Percentiles rank a stretch among this genome's conserved stretches.
Evolutionary conservation across 2,797 vertebrate genomes (phyloP).

Genomic region (Peromyscus attwateri): DNA sequence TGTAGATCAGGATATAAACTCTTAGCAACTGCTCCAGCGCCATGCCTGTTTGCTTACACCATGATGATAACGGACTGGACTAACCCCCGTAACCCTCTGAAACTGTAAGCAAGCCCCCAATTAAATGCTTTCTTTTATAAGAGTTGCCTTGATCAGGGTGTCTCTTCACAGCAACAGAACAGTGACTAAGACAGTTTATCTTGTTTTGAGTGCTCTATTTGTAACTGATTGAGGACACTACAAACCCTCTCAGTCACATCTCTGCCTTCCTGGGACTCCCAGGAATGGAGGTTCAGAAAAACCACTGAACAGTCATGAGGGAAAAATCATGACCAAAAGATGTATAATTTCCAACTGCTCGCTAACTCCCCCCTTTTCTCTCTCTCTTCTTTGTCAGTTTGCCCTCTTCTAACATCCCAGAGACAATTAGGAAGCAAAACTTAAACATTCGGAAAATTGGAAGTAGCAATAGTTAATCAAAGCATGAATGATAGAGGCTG

Average conservation of each 20-base stretch:
- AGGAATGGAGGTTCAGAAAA: neutral
- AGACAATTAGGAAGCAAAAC: slow-evolving; percentile 39
- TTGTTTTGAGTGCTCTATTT: neutral
- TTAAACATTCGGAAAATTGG: slow-evolving; percentile 32
- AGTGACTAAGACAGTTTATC: neutral
- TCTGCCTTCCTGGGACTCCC: neutral
- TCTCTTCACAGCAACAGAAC: neutral
- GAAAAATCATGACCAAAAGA: neutral
- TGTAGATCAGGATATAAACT: neutral
- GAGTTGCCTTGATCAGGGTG: neutral
- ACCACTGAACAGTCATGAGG: neutral
- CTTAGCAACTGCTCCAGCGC: neutral
- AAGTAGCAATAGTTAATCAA: slow-evolving; percentile 38
- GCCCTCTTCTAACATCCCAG: neutral
- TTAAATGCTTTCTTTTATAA: neutral
- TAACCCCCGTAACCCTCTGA: neutral
- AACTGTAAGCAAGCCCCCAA: neutral
- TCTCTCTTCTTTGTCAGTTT: too few species aligned
- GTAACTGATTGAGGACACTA: neutral
- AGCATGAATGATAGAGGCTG: neutral
- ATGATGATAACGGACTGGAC: neutral
- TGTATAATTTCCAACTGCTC: neutral
- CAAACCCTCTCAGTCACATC: neutral
- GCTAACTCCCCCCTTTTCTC: neutral
- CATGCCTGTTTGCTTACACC: neutral